phyloP scores from a whole-genome alignment of 2,888 invertebrate species.

The Trachelus iudaicus region DNA sequence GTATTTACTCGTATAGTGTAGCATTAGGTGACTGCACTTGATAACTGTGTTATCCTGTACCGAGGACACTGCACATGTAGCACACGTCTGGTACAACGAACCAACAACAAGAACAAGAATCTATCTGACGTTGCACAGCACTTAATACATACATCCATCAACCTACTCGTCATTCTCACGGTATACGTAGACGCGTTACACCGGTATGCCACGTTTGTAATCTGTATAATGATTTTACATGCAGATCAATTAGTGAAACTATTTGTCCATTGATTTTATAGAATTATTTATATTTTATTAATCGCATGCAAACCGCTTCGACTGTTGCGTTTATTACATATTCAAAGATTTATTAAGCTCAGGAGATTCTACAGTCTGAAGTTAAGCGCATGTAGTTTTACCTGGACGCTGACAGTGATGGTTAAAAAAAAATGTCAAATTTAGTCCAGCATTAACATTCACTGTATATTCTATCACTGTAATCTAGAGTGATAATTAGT shows the following conservation, averaged over 20 bases:
- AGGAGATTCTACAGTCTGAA: background rate
- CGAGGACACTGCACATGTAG: constrained; percentile 30
- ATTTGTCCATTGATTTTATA: background rate
- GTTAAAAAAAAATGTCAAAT: background rate
- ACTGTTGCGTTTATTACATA: background rate
- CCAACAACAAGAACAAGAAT: background rate
- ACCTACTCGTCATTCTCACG: background rate
- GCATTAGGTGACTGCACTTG: constrained; percentile 25
- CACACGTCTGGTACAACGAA: constrained; percentile 30
- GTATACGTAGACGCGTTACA: constrained; percentile 29
- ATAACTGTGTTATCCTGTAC: constrained; percentile 26
- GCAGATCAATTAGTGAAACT: background rate
- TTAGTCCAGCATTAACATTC: background rate
- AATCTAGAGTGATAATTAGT: background rate
- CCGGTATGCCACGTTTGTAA: constrained; percentile 37
- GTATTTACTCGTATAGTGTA: background rate
- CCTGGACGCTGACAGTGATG: background rate
- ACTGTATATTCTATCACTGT: background rate
- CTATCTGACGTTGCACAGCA: background rate
- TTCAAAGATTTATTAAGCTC: background rate
- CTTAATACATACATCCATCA: background rate
- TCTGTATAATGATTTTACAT: background rate
- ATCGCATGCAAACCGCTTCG: background rate
- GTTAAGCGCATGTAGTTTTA: background rate
- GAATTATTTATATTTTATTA: background rate